Percentiles rank a stretch among this genome's conserved stretches.
Evolutionary conservation across 2,888 invertebrate genomes (phyloP).

Genomic region (Meliscaeva auricollis): DNA sequence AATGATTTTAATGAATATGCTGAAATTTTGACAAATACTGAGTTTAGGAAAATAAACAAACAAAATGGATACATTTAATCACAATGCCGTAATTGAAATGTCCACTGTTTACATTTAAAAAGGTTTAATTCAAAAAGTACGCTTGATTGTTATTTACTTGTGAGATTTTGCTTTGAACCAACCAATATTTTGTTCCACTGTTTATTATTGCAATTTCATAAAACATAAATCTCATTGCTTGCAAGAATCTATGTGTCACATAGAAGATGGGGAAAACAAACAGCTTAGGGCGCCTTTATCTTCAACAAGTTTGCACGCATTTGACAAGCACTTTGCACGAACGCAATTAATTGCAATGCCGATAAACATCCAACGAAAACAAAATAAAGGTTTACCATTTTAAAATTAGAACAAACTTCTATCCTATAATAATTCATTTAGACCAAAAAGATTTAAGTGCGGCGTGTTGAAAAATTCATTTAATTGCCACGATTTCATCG

Average conservation of each 20-base stretch:
- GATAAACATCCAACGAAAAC: neutral
- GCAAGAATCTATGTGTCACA: conserved; percentile 22
- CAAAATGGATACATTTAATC: too few species aligned
- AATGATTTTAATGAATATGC: too few species aligned
- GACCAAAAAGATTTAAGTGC: neutral
- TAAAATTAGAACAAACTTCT: conserved; percentile 35
- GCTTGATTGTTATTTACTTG: too few species aligned
- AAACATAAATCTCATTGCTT: conserved; percentile 36
- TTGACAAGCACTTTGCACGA: conserved; percentile 35
- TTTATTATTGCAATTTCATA: neutral
- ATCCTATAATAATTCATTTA: conserved; percentile 20
- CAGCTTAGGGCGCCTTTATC: conserved; percentile 1
- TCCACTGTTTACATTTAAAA: too few species aligned
- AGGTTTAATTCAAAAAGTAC: too few species aligned
- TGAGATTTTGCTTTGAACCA: too few species aligned
- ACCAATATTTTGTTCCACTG: neutral
- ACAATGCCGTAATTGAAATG: too few species aligned
- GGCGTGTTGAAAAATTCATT: conserved; percentile 29
- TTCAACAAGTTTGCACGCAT: conserved; percentile 37
- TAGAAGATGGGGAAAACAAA: conserved; percentile 25
- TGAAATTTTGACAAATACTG: too few species aligned
- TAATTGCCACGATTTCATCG: conserved; percentile 55
- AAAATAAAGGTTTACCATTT: conserved; percentile 7
- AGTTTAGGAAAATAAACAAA: too few species aligned
- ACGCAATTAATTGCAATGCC: conserved; percentile 10